Conservation (phyloP, 2,113 vertebrate genomes). For the Reinhardtius hippoglossoides region DNA sequence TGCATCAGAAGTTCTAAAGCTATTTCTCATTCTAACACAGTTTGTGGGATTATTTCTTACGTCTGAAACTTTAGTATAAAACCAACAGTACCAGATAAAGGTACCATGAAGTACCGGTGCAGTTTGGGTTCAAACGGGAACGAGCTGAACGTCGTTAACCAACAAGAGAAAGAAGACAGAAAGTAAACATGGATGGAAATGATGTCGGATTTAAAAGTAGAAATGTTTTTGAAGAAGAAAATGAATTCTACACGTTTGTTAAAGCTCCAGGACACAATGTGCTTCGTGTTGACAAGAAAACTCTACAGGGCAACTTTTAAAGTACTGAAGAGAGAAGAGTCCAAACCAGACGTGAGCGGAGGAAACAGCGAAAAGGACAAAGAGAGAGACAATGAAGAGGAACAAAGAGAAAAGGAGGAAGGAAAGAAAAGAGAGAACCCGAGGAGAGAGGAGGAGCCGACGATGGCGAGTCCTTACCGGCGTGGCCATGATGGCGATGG, state of each 20-base stretch:
- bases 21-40: too few relatives aligned
- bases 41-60: too few relatives aligned
- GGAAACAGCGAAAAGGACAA: background rate
- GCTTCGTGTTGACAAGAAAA: background rate
- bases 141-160: too few relatives aligned
- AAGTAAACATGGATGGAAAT: background rate
- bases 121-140: background rate
- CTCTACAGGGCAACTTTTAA: background rate
- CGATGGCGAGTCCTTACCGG: conserved; percentile 70
- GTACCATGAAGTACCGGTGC: too few relatives aligned
- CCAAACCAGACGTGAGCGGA: too few relatives aligned
- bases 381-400: background rate
- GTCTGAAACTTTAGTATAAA: too few relatives aligned
- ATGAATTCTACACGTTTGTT: background rate
- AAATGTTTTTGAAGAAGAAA: background rate
- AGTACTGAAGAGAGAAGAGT: background rate
- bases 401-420: background rate
- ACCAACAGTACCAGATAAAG: too few relatives aligned
- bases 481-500: conserved; percentile 91
- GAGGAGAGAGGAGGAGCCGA: background rate
- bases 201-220: too few relatives aligned
- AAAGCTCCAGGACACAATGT: background rate
- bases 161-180: background rate
- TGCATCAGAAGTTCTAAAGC: too few relatives aligned
- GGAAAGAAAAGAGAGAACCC: background rate